Conservation (phyloP, 1,140 invertebrate genomes). For the Macrosteles quadrilineatus region DNA sequence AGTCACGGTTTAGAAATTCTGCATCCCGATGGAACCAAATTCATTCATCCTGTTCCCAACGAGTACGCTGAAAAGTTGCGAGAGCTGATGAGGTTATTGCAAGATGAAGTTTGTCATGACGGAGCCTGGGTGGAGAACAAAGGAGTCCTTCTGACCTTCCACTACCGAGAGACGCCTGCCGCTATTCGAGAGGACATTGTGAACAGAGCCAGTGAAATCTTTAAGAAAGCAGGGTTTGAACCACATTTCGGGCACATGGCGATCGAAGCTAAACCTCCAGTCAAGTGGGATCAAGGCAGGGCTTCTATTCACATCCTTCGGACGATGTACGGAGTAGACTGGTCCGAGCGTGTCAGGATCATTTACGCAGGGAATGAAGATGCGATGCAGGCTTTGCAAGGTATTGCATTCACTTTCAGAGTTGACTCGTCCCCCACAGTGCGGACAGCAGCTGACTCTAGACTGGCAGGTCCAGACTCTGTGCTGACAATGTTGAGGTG, state of each 20-base stretch:
- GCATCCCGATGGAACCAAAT: constrained; percentile 88
- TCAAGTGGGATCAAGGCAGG: constrained; percentile 88
- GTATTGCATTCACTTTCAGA: constrained; percentile 88
- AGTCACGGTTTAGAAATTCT: constrained; percentile 90
- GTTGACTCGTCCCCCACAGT: constrained; percentile 82
- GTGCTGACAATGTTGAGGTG: constrained; percentile 87
- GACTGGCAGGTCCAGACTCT: constrained; percentile 83
- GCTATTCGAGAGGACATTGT: constrained; percentile 64
- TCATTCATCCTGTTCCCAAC: constrained; percentile 87
- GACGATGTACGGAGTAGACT: constrained; percentile 86
- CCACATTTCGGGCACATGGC: constrained; percentile 78
- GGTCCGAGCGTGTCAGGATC: constrained; percentile 87
- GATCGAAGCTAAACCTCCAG: constrained; percentile 85
- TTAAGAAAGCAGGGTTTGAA: constrained; percentile 73
- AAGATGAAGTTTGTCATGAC: constrained; percentile 82
- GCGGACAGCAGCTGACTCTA: constrained; percentile 80
- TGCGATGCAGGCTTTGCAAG: constrained; percentile 83
- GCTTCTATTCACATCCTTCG: constrained; percentile 88
- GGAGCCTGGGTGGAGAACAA: constrained; percentile 94
- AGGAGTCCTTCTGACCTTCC: constrained; percentile 82
- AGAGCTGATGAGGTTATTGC: constrained; percentile 74
- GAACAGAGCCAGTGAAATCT: constrained; percentile 68
- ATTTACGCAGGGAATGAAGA: constrained; percentile 92
- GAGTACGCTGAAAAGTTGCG: constrained; percentile 82
- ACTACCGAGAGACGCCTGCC: constrained; percentile 80